Base-by-base conservation (phyloP, 2,888 invertebrate species). In the Patella caerulea region DNA sequence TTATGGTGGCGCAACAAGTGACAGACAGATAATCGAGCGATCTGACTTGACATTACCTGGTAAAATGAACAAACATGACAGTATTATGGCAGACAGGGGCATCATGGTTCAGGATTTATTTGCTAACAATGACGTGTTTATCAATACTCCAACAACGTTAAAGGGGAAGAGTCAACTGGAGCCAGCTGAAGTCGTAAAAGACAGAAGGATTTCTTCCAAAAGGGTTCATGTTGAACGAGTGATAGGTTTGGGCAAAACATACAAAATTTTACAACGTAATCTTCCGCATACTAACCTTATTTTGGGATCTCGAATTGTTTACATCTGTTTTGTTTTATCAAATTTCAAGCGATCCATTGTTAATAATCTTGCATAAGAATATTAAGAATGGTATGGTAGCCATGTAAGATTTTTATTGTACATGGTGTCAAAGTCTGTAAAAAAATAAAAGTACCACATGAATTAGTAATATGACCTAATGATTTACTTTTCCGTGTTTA, bases 21-120 rank as follows among this genome's bases (percentile, higher is more conserved):
- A 74, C n/a, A 17, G 74, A 17, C 74, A 73, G n/a, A 73, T 74
- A 19, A 65, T 77, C 7, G 73, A 73, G 53, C 12, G 73, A n/a
- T 72, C 72, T n/a, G 59, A 19, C 5, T 45, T 77, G 5, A 3
- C 59, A 4, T 5, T 4, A 65, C 12, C 65, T 15, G 17, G 9
- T 29, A 65, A 19, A 45, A 56, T 34, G 77, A 74, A 29, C 17
- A 29, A 15, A n/a, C n/a, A 24, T 14, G 79, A 77, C 65, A 70
- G 74, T 52, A 73, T 79, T 11, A 79, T 79, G 79, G 76, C 79
- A 29, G 79, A 79, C 45, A 52, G 79, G n/a, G 79, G 79, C 4
- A 77, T 79, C 19, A 79, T 79, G 79, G 77, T 79, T 59, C 74
- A 77, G 24, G 79, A 79, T 56, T 24, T 79, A 45, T 74, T 79